A percentile compares a stretch with the other conserved stretches of the same genome.
Conservation (phyloP, 1,140 invertebrate species). For the Saccostrea glomerata region DNA sequence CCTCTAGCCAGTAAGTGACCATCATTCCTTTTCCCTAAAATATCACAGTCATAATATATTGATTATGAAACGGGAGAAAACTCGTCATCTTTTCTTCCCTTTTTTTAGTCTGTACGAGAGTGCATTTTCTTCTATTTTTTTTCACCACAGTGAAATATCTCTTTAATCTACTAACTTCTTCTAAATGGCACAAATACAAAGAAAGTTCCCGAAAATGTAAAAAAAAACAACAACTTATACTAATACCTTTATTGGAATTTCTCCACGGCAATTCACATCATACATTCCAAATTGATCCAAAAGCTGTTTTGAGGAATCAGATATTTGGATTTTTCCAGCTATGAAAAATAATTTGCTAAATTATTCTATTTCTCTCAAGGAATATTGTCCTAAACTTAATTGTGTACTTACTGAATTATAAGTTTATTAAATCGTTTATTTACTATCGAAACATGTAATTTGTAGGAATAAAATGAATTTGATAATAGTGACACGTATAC, state of each 20-base stretch:
- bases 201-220: too few relatives aligned
- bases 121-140: too few relatives aligned
- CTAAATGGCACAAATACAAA: too few relatives aligned
- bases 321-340: constrained; percentile 35
- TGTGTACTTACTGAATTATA: too few relatives aligned
- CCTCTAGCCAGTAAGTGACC: neutral
- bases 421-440: too few relatives aligned
- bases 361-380: neutral
- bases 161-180: too few relatives aligned
- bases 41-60: neutral
- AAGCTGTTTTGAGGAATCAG: neutral
- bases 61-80: neutral
- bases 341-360: neutral
- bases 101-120: too few relatives aligned
- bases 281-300: constrained; percentile 31
- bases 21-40: constrained; percentile 8
- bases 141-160: too few relatives aligned
- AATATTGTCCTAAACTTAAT: neutral
- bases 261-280: constrained; percentile 12
- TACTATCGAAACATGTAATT: too few relatives aligned
- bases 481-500: too few relatives aligned
- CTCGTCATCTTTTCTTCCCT: neutral
- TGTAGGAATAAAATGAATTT: too few relatives aligned
- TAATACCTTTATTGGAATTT: constrained; percentile 25
- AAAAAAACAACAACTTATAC: too few relatives aligned